Conservation (phyloP, 2,888 invertebrate genomes). For the Agrochola circellaris region DNA sequence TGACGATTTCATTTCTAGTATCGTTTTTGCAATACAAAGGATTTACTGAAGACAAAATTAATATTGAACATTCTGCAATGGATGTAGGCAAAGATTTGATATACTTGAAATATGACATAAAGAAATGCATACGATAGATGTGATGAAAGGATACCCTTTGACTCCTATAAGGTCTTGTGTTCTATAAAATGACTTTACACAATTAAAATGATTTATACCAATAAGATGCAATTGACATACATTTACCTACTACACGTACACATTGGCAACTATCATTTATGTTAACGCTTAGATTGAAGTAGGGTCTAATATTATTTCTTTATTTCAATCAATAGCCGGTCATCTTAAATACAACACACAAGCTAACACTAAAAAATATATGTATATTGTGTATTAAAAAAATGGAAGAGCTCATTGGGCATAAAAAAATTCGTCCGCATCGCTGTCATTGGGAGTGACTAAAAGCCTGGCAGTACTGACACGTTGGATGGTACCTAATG, state of each 20-base stretch:
- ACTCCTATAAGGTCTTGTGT: slow-evolving; percentile 18
- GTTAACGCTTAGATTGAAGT: not conserved
- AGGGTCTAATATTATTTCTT: not conserved
- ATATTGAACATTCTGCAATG: not conserved
- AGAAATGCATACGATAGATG: slow-evolving; percentile 1
- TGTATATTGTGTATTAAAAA: not conserved
- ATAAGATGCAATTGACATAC: slow-evolving; percentile 23
- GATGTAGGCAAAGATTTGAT: not conserved
- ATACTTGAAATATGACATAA: not conserved
- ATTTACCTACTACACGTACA: too few species aligned
- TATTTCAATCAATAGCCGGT: not conserved
- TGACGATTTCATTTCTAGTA: not conserved
- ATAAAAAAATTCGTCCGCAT: not conserved
- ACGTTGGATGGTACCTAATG: not conserved
- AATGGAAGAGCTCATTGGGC: not conserved
- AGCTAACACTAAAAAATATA: not conserved
- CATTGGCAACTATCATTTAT: slow-evolving; percentile 2
- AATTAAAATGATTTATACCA: slow-evolving; percentile 43
- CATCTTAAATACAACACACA: not conserved
- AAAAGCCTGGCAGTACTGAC: not conserved
- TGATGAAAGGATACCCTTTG: slow-evolving; percentile 22
- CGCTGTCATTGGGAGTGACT: not conserved
- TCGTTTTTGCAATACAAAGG: not conserved
- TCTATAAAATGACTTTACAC: slow-evolving; percentile 8
- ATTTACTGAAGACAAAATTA: not conserved